Base-by-base conservation (phyloP, 2,797 vertebrate species). In the Carduelis carduelis region DNA sequence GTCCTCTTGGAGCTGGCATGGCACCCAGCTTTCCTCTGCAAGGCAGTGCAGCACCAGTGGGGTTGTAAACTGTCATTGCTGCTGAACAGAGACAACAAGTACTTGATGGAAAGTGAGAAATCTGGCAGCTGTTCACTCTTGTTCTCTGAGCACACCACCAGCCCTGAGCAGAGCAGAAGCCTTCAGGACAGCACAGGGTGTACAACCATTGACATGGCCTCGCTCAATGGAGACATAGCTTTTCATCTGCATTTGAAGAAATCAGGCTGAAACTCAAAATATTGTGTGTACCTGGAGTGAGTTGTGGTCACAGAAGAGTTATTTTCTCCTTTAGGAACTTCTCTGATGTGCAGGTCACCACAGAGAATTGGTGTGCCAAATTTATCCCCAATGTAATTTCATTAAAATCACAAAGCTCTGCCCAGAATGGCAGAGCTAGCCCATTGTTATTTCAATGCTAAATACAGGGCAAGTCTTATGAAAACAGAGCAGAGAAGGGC, bases 401-500 rank as follows among this genome's bases (percentile, higher is more conserved):
- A 37, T 63, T 78, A 68, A 59, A 89, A 65, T 78, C 52, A 52
- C 19, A 37, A 52, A 78, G 27, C 28, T 88, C 60, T 84, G 37
- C n/a, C 57, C 32, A 70, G 41, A 90, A 64, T 63, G 11, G 14
- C 39, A 41, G 39, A 16, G 39, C 39, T 93, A 68, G 27, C 20
- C 49, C 10, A 1, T 65, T 88, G n/a, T 81, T 86, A 60, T 76
- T 90, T 63, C 34, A 86, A 14, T 60, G 30, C 34, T 85, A 89
- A 71, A 83, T 72, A 78, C 20, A 83, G 39, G 32, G 3, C 9
- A 87, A 57, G 28, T 50, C 70, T 46, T 35, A 35, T 43, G 55
- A 84, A 93, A 90, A 56, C 46, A 65, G 87, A 82, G 83, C 66
- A 93, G 93, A 93, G 77, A 82, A 81, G 76, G 76, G 66, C 94